phyloP scores from a whole-genome alignment of 2,888 invertebrate species.

The Hedychridium roseum region DNA sequence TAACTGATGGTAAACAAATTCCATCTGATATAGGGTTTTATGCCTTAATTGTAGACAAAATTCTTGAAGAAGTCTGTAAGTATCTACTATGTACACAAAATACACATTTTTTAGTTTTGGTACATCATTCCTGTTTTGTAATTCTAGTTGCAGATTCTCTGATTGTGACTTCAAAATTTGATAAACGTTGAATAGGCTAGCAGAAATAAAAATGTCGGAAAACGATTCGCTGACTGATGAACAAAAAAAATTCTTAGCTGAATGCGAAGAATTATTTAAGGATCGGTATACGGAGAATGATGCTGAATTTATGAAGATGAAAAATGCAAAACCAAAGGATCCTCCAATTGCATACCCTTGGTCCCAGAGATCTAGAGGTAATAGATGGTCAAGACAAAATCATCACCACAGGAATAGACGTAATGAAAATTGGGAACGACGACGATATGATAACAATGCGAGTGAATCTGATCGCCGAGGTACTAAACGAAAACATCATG shows the following conservation, averaged over 20 bases:
- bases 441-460: slow-evolving; percentile 36
- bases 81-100: slow-evolving; percentile 7
- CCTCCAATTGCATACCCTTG: slow-evolving; percentile 73
- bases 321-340: slow-evolving; percentile 60
- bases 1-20: slow-evolving; percentile 40
- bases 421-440: slow-evolving; percentile 33
- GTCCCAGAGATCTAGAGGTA: slow-evolving; percentile 50
- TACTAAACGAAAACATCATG: too few relatives aligned
- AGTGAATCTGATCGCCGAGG: too few relatives aligned
- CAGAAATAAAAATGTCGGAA: slow-evolving; percentile 29
- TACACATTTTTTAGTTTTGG: not conserved
- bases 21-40: slow-evolving; percentile 58
- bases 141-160: slow-evolving; percentile 69
- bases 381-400: slow-evolving; percentile 38
- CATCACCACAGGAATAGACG: slow-evolving; percentile 35
- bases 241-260: slow-evolving; percentile 69
- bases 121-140: slow-evolving; percentile 23
- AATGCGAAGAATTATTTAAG: slow-evolving; percentile 72
- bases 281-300: slow-evolving; percentile 72
- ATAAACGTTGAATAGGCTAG: slow-evolving; percentile 47
- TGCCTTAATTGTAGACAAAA: slow-evolving; percentile 50
- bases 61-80: slow-evolving; percentile 59
- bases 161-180: slow-evolving; percentile 67
- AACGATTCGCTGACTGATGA: slow-evolving; percentile 69
- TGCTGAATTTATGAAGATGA: slow-evolving; percentile 68